Evolutionary conservation across 1,140 invertebrate species (phyloP).

Genomic region (Halesus radiatus): DNA sequence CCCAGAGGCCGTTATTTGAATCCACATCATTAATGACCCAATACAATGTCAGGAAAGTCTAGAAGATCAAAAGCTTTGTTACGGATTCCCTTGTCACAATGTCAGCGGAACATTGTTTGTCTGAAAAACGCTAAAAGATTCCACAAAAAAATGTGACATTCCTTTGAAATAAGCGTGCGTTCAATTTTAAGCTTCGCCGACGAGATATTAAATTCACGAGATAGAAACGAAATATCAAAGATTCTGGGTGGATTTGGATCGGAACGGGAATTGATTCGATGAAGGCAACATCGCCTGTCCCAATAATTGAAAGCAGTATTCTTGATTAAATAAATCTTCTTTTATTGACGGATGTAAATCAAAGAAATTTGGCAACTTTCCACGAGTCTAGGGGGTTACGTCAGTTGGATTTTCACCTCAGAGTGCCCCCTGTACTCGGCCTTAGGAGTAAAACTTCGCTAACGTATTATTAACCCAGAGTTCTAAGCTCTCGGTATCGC

Average conservation of each 20-base stretch:
- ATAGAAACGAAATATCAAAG: background rate
- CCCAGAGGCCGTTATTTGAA: background rate
- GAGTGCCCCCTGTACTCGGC: background rate
- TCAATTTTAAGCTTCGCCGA: background rate
- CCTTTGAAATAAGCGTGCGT: background rate
- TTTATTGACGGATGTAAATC: conserved; percentile 27
- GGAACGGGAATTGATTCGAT: background rate
- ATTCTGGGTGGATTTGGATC: background rate
- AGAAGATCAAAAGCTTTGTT: conserved; percentile 25
- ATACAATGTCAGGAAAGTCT: background rate
- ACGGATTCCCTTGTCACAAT: conserved; percentile 5
- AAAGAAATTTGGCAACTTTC: conserved; percentile 18
- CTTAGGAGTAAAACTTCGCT: background rate
- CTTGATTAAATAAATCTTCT: conserved; percentile 21
- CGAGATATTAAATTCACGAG: background rate
- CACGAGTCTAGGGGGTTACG: conserved; percentile 6
- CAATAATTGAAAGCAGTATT: conserved; percentile 32
- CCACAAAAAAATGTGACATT: background rate
- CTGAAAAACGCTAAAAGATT: background rate
- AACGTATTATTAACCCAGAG: too few species aligned
- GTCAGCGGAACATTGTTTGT: conserved; percentile 10
- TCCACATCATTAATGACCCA: background rate
- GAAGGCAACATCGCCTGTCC: background rate
- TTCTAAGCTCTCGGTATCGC: too few species aligned
- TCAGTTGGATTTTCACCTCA: background rate